A percentile compares a stretch with the other conserved stretches of the same genome.
phyloP scores from a whole-genome alignment of 2,888 invertebrate species.

The Scaptomyza parva region DNA sequence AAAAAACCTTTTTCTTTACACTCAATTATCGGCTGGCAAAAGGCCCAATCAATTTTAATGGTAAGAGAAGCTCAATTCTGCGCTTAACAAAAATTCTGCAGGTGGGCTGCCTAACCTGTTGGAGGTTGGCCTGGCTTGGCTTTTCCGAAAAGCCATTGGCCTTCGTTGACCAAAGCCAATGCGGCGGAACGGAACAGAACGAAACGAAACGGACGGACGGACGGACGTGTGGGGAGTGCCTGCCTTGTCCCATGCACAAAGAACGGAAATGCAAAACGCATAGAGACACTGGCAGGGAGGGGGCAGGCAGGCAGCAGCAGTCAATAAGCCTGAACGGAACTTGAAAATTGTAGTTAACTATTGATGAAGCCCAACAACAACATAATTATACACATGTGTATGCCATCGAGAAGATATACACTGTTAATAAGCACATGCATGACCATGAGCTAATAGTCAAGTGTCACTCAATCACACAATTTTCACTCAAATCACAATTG shows the following conservation, averaged over 20 bases:
- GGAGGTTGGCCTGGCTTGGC: constrained; percentile 34
- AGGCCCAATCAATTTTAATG: constrained; percentile 31
- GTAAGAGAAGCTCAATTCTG: constrained; percentile 14
- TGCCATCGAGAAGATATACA: constrained; percentile 22
- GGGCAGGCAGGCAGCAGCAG: constrained; percentile 33
- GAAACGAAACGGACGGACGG: constrained; percentile 2
- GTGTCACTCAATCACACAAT: constrained; percentile 12
- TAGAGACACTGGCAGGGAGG: constrained; percentile 31
- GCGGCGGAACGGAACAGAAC: constrained; percentile 27
- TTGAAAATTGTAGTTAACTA: constrained; percentile 67
- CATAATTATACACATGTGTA: constrained; percentile 22
- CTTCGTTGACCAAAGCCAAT: constrained; percentile 67
- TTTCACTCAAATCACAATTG: too few relatives aligned
- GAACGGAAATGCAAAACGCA: constrained; percentile 78
- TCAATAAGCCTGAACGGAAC: constrained; percentile 62
- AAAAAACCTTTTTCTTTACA: constrained; percentile 32
- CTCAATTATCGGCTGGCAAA: constrained; percentile 44
- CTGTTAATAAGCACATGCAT: not conserved
- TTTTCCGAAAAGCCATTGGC: constrained; percentile 70
- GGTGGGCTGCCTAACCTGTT: constrained; percentile 55
- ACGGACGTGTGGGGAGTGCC: constrained; percentile 50
- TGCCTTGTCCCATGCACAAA: constrained; percentile 71
- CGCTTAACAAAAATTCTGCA: constrained; percentile 31
- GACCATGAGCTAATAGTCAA: constrained; percentile 22
- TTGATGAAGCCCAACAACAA: constrained; percentile 51